phyloP scores from a whole-genome alignment of 2,888 invertebrate species.

The Sesia bembeciformis region DNA sequence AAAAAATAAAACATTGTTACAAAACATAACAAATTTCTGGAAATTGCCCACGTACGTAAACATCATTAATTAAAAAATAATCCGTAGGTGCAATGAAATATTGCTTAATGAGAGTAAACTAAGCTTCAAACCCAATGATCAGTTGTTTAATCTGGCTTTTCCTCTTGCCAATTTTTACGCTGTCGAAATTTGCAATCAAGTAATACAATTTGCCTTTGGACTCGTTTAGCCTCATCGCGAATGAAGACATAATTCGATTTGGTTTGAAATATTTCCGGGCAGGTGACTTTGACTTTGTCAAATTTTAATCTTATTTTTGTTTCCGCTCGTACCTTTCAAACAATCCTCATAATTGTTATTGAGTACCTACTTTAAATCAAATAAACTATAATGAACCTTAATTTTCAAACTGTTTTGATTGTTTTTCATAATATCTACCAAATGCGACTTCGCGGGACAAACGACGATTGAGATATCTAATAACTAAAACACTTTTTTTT shows the following conservation, averaged over 20 bases:
- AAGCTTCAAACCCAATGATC: background rate
- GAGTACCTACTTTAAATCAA: background rate
- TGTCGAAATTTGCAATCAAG: slow-evolving; percentile 34
- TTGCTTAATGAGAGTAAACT: background rate
- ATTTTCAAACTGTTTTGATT: too few relatives aligned
- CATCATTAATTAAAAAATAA: background rate
- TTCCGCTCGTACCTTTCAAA: too few relatives aligned
- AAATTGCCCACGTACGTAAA: too few relatives aligned
- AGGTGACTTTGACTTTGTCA: too few relatives aligned
- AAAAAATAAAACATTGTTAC: background rate
- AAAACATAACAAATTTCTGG: background rate
- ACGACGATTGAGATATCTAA: too few relatives aligned
- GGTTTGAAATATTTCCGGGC: slow-evolving; percentile 13
- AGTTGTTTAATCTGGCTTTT: background rate
- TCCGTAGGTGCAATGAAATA: background rate
- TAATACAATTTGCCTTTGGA: slow-evolving; percentile 25
- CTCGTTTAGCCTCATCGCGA: slow-evolving; percentile 12
- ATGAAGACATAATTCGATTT: slow-evolving; percentile 20
- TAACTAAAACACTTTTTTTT: too few relatives aligned
- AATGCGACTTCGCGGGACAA: too few relatives aligned
- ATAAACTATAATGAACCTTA: too few relatives aligned
- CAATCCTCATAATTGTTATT: background rate
- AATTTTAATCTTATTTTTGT: too few relatives aligned
- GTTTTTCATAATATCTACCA: too few relatives aligned
- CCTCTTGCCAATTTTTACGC: slow-evolving; percentile 12